Percentiles rank a stretch among this genome's conserved stretches.
phyloP scores from a whole-genome alignment of 2,113 vertebrate species.

The Vombatus ursinus region DNA sequence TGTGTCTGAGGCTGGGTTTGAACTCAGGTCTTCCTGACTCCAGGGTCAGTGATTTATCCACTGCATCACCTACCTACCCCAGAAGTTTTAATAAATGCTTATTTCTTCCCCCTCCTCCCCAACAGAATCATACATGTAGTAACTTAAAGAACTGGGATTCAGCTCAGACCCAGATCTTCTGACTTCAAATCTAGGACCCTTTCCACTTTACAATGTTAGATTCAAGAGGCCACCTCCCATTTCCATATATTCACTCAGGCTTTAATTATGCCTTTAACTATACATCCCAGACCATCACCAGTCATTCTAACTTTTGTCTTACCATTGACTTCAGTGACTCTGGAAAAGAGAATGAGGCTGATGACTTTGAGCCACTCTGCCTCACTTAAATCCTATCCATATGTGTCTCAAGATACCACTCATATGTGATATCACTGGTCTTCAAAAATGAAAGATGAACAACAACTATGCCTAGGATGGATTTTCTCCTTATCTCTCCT shows the following conservation, averaged over 20 bases:
- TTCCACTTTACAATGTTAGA: no score
- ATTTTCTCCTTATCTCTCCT: neutral
- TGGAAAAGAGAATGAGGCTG: neutral
- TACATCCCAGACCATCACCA: neutral
- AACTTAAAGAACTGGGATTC: neutral
- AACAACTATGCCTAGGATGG: neutral
- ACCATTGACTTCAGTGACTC: neutral
- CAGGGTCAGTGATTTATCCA: no score
- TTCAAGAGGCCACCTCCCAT: no score
- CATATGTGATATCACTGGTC: neutral
- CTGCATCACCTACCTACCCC: no score
- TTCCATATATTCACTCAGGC: neutral
- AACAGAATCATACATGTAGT: neutral
- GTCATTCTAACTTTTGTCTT: neutral
- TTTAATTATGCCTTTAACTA: neutral
- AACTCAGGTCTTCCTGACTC: no score
- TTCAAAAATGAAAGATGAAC: no score
- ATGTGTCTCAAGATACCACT: neutral
- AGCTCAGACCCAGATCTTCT: neutral
- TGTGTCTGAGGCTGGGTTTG: no score
- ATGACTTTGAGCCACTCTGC: neutral
- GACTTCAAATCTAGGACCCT: no score
- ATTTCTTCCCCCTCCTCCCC: neutral
- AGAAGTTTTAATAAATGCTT: neutral
- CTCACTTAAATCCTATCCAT: neutral